Conservation (phyloP, 2,113 vertebrate species). For the Sceloporus tristichus region DNA sequence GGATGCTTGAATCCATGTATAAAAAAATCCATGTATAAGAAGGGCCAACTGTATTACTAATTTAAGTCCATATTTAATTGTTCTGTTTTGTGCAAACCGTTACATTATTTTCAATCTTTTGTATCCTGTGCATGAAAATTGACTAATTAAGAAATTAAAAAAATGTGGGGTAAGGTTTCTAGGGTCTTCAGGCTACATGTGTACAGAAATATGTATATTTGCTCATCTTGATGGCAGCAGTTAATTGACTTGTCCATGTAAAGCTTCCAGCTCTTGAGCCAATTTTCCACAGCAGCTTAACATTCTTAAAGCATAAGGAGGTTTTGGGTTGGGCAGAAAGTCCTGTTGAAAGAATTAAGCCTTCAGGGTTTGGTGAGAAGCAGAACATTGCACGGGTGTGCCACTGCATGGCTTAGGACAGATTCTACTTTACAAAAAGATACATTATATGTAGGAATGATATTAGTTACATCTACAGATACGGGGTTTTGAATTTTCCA, state of each 20-base stretch:
- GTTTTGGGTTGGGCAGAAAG: constrained; percentile 13
- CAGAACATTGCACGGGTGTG: neutral
- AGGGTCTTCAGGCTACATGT: neutral
- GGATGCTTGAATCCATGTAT: too few relatives aligned
- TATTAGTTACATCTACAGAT: constrained; percentile 17
- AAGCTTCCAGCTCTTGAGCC: constrained; percentile 22
- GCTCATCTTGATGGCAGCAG: constrained; percentile 16
- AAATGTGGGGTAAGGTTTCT: neutral
- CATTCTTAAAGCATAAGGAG: neutral
- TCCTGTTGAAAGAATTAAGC: neutral
- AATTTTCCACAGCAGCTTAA: constrained; percentile 32
- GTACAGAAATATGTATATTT: neutral
- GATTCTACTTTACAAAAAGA: neutral
- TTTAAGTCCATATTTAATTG: neutral
- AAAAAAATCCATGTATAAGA: too few relatives aligned
- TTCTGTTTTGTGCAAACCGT: neutral
- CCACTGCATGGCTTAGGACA: neutral
- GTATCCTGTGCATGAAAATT: neutral
- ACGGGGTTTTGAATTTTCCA: constrained; percentile 36
- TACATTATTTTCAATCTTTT: neutral
- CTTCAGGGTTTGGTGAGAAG: constrained; percentile 4
- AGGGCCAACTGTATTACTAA: neutral
- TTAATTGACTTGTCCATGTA: constrained; percentile 44
- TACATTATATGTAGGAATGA: neutral
- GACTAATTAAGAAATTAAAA: neutral